These are phyloP conservation scores for Myoxocephalus aenaeus DNA, from an alignment of 2,797 vertebrate species.

Conservation along the genomic window DNA sequence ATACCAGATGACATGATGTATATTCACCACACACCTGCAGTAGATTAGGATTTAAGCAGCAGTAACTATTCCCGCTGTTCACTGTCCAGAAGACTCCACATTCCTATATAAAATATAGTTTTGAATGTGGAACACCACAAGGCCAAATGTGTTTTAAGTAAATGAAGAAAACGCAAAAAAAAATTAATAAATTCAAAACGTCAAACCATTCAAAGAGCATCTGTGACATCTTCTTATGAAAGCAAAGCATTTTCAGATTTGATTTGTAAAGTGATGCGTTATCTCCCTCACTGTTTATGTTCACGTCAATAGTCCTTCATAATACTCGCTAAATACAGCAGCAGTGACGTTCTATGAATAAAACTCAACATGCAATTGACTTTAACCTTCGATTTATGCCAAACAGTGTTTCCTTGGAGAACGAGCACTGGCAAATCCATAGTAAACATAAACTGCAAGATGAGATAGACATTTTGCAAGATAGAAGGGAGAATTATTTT, in stretches of 20 bases:
- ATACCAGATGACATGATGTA: not conserved
- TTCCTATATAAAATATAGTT: conserved; percentile 42
- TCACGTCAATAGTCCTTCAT: conserved; percentile 54
- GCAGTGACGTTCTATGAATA: conserved; percentile 45
- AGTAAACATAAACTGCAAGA: conserved; percentile 38
- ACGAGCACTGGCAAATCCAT: conserved; percentile 27
- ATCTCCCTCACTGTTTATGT: conserved; percentile 65
- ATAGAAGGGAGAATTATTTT: not conserved
- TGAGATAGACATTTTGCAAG: conserved; percentile 20
- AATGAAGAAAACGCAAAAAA: conserved; percentile 61
- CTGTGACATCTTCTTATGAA: conserved; percentile 50
- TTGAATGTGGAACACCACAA: conserved; percentile 53
- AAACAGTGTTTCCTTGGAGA: conserved; percentile 30
- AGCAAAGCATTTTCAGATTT: conserved; percentile 57
- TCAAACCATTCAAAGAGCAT: conserved; percentile 51
- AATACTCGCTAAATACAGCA: conserved; percentile 59
- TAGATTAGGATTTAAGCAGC: not conserved
- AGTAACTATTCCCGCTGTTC: not conserved
- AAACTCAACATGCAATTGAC: conserved; percentile 36
- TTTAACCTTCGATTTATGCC: conserved; percentile 52
- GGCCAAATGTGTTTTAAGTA: conserved; percentile 64
- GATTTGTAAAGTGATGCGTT: conserved; percentile 61
- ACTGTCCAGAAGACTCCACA: conserved; percentile 11
- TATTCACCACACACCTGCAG: not conserved
- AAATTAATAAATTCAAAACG: conserved; percentile 51